phyloP scores from a whole-genome alignment of 2,888 invertebrate species.

The Drosophila peninsularis region DNA sequence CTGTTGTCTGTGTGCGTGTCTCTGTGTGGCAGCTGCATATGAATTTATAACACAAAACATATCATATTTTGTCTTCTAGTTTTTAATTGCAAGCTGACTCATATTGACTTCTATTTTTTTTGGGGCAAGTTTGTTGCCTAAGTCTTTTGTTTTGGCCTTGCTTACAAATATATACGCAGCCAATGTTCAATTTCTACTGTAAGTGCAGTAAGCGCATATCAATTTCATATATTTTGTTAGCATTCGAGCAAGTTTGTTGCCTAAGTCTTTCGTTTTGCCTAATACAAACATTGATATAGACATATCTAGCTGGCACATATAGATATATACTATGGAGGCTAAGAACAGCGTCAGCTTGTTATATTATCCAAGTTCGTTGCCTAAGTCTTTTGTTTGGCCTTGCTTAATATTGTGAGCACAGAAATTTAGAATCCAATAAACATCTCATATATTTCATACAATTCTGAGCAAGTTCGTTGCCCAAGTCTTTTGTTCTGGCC shows the following conservation, averaged over 20 bases:
- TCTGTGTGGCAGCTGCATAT: constrained; percentile 62
- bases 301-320: too few species aligned
- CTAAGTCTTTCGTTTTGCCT: constrained; percentile 40
- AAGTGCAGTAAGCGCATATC: too few species aligned
- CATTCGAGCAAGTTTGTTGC: constrained; percentile 23
- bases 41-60: constrained; percentile 59
- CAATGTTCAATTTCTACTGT: too few species aligned
- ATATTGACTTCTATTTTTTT: constrained; percentile 12
- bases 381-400: constrained; percentile 69
- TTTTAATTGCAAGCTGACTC: constrained; percentile 60
- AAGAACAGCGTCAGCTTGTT: too few species aligned
- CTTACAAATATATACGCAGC: too few species aligned
- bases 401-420: too few species aligned
- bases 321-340: too few species aligned
- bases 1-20: constrained; percentile 16
- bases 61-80: constrained; percentile 60
- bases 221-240: too few species aligned
- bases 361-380: constrained; percentile 73
- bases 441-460: too few species aligned
- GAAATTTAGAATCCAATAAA: too few species aligned
- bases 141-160: constrained; percentile 33
- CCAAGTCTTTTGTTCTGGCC: constrained; percentile 63
- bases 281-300: too few species aligned
- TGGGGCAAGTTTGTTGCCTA: constrained; percentile 35
- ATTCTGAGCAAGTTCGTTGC: constrained; percentile 29